Base-by-base conservation (phyloP, 2,888 invertebrate genomes). In the Agrochola lota region DNA sequence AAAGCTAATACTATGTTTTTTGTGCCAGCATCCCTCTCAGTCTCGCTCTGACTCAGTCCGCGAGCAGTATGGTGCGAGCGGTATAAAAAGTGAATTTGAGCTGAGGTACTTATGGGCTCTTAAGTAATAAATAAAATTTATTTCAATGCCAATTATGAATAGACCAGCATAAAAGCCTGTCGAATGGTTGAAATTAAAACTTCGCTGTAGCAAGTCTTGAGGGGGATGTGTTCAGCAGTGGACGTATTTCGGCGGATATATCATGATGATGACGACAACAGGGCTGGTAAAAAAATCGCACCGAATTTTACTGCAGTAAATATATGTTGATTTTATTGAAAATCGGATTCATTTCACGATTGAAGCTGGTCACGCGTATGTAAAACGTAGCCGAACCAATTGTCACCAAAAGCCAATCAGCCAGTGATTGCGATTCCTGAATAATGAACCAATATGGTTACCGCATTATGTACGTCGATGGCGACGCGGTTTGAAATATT, bases 391-490 rank as follows among this genome's bases (percentile, higher is more conserved):
- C 68, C 62, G 75, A 80, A 80, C 82, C 82, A 87, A 87, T 89
- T 82, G 86, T 86, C 81, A 81, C 84, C 71, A 74, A 84, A 88
- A 87, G 88, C 90, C 89, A 90, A 90, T 91, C 90, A 90, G 73
- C 17, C 72, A 71, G 81, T 79, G 86, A 87, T 87, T 86, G 84
- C 80, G 80, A 87, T 80, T 84, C 73, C 85, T 87, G 89, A 88
- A 87, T 90, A 87, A 88, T 87, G 77, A 82, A 84, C 82, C 86
- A 85, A 85, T 84, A 82, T 77, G 76, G 82, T 74, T 70, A 77
- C 68, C 55, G 71, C 74, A 66, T 79, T 67, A 74, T 52, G 52
- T 40, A 69, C 30, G 46, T 46, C 20, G n/a, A n/a, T n/a, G n/a
- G n/a, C n/a, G 17, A 23, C 9, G 23, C 23, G 46, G 17, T 63